Base-by-base conservation (phyloP, 1,140 invertebrate genomes). In the Trachymyrmex cornetzi region DNA sequence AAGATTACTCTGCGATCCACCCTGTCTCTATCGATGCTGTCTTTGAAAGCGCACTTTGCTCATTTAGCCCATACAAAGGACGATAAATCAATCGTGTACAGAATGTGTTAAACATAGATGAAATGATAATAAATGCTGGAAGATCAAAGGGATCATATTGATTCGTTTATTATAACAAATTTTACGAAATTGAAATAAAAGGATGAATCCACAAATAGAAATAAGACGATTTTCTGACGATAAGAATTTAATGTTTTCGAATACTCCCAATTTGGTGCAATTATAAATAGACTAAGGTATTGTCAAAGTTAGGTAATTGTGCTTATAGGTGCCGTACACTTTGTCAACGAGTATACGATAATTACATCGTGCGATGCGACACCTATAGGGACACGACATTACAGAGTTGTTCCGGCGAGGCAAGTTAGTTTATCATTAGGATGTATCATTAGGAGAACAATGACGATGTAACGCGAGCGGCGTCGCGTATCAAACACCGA, bases 401-500 rank as follows among this genome's bases (percentile, higher is more conserved):
- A 69, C 77, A 77, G 22, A 85, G 34, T 79, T 30, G 61, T 79
- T 79, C 30, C 71, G 71, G 48, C 53, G 50, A 44, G 53, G 14
- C 14, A 22, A 64, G 53, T 84, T 64, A 38, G 48, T 79, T 85
- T 79, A 30, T 85, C 82, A 79, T 79, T 77, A 59, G 53, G n/a
- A 57, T 34, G 57, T 59, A 34, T 77, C 79, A 48, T 85, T 69
- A 55, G 16, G 12, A 44, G 63, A 89, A 85, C 79, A 77, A 77
- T 85, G 64, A 74, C 79, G 27, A 69, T 14, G 64, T 85, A 72
- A 72, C 72, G 72, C 57, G 66, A 77, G 64, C 75, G 38, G 44
- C 57, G 66, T 81, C 79, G 79, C 79, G 69, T 84, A 84, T 84
- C 80, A 84, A 38, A 71, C 27, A 14, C 79, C 61, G 27, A 53